Base-by-base conservation (phyloP, 2,113 vertebrate species). In the Lampris megalopsis region DNA sequence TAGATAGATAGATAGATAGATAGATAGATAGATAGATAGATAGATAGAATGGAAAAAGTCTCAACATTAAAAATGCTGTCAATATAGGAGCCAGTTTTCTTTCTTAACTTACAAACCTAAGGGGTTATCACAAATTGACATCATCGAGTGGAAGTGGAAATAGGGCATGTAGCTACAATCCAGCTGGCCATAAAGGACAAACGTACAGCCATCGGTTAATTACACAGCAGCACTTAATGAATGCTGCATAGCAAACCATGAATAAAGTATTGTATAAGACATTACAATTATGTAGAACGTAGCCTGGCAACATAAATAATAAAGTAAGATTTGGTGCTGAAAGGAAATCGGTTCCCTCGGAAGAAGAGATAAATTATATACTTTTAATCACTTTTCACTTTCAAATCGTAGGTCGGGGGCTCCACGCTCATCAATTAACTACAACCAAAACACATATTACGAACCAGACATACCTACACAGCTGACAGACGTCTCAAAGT, bases 401-500 rank as follows among this genome's bases (percentile, higher is more conserved):
- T 54, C 11, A n/a, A 13, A 54, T n/a, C 5, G 52, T n/a, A n/a
- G 24, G 52, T 54, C 13, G 52, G 10, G 11, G n/a, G 3, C 11
- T 24, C 24, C 5, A n/a, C 13, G 24, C 2, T n/a, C 13, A 1
- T 35, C 0, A 60, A 48, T 1, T 52, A 1, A 1, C 42, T 3
- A 0, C 5, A 8, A 3, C 3, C 5, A n/a, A 54, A 45, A 49
- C 56, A 1, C 40, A 13, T 53, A 5, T 5, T 4, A 45, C 3
- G 9, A 52, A 1, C 9, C n/a, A 45, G n/a, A 61, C 9, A 13
- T 45, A 71, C 60, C 7, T 2, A 3, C 4, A 9, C 38, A 89
- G 76, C 83, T 86, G 63, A 79, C 63, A 86, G 75, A 82, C 67
- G 86, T 71, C 13, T 49, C 35, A 62, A 11, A 54, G 73, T 58